Conservation (phyloP, 2,797 vertebrate species). For the Phrynocephalus vlangalii region DNA sequence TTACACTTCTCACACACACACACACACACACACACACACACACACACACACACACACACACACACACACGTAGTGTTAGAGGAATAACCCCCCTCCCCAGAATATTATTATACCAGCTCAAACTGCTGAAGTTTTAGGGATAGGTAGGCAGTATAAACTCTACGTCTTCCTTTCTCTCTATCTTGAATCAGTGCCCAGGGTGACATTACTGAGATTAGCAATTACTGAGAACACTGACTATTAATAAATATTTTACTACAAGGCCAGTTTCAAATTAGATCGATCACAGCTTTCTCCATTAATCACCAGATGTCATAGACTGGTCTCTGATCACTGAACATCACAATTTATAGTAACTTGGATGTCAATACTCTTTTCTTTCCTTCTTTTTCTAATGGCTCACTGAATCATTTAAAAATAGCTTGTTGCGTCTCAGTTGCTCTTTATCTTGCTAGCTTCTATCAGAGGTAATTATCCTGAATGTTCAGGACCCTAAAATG, state of each 20-base stretch:
- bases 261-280: neutral
- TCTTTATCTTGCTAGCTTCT: neutral
- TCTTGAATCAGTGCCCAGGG: neutral
- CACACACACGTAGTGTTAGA: too few species aligned
- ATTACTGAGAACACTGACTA: neutral
- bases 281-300: neutral
- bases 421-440: neutral
- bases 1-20: too few species aligned
- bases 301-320: neutral
- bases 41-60: too few species aligned
- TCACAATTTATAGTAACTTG: conserved; percentile 27
- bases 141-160: neutral
- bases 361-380: conserved; percentile 12
- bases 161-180: neutral
- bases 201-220: neutral
- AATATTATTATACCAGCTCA: too few species aligned
- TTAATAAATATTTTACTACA: neutral
- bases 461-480: neutral
- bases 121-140: neutral
- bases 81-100: too few species aligned
- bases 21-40: too few species aligned
- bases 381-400: conserved; percentile 28
- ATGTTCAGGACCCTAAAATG: neutral
- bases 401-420: neutral
- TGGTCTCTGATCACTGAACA: neutral